phyloP scores from a whole-genome alignment of 2,888 invertebrate genomes.

The Caenorhabditis angaria region DNA sequence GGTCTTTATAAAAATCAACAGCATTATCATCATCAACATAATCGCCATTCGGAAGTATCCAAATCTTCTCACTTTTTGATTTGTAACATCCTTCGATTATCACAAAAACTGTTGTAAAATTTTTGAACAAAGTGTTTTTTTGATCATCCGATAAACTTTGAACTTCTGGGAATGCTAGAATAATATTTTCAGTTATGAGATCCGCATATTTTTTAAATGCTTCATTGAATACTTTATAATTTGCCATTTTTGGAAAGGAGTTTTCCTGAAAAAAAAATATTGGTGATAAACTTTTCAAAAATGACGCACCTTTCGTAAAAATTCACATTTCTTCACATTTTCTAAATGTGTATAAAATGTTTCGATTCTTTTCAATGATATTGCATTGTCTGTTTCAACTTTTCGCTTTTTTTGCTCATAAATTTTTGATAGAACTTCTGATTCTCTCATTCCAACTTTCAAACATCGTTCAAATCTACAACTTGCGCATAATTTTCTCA shows the following conservation, averaged over 20 bases:
- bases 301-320: not conserved
- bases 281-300: too few species aligned
- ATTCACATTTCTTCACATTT: not conserved
- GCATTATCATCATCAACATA: not conserved
- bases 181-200: not conserved
- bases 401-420: not conserved
- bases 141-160: not conserved
- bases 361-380: not conserved
- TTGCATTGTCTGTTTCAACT: not conserved
- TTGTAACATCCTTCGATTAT: not conserved
- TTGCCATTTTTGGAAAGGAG: not conserved
- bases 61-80: not conserved
- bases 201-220: not conserved
- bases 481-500: constrained; percentile 36
- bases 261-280: not conserved
- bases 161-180: not conserved
- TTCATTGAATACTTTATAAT: not conserved
- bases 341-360: not conserved
- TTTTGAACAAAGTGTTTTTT: not conserved
- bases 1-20: not conserved
- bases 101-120: not conserved
- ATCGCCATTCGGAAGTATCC: not conserved
- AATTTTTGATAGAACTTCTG: not conserved
- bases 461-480: constrained; percentile 37
- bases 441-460: constrained; percentile 35